phyloP scores from a whole-genome alignment of 2,113 vertebrate species.

The Pyrgilauda ruficollis region DNA sequence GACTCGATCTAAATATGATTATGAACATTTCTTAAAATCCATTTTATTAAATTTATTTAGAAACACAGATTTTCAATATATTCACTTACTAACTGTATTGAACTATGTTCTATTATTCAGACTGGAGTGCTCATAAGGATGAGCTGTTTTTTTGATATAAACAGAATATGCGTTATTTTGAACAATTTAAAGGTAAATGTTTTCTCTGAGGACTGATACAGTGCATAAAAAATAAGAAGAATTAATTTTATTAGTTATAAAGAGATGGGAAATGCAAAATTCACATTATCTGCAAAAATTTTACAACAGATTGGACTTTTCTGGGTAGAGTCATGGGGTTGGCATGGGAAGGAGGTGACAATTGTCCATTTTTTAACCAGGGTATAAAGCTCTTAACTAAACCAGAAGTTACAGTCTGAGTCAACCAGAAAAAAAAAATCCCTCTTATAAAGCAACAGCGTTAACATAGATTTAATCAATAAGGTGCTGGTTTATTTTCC shows the following conservation, averaged over 20 bases:
- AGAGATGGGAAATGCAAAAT: background rate
- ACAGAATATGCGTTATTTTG: background rate
- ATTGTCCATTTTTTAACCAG: background rate
- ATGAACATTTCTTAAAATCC: background rate
- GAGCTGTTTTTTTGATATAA: background rate
- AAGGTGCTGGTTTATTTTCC: background rate
- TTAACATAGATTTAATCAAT: background rate
- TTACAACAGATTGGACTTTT: background rate
- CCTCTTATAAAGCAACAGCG: background rate
- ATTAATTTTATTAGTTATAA: background rate
- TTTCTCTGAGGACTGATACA: background rate
- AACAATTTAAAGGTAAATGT: background rate
- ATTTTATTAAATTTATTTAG: background rate
- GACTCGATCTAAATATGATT: background rate
- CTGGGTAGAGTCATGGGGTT: no score
- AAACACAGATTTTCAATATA: background rate
- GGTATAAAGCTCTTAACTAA: background rate
- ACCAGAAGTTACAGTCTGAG: background rate
- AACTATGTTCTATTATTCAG: background rate
- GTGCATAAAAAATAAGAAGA: background rate
- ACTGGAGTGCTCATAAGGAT: background rate
- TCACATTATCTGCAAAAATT: background rate
- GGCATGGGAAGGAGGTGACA: rapidly evolving
- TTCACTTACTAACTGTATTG: background rate
- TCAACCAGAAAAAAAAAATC: background rate